Conservation (phyloP, 2,888 invertebrate genomes). For the Idaea biselata region DNA sequence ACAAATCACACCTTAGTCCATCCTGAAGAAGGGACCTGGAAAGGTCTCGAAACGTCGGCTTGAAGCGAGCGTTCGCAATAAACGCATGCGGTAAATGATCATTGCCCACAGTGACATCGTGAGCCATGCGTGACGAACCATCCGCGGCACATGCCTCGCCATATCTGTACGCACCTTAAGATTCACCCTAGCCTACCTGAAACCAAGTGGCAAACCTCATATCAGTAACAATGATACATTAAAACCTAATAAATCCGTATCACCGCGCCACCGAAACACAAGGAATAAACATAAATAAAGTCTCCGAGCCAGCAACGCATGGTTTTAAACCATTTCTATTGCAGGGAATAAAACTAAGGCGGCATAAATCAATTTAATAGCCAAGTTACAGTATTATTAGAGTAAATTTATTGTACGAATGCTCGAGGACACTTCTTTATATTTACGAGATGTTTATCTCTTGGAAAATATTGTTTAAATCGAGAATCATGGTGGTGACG, state of each 20-base stretch:
- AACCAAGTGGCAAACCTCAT: not conserved
- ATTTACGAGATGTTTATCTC: conserved; percentile 33
- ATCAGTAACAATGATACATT: not conserved
- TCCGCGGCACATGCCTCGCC: no score
- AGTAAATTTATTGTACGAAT: conserved; percentile 32
- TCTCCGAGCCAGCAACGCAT: not conserved
- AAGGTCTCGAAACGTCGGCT: no score
- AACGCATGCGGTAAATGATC: no score
- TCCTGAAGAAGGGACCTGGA: no score
- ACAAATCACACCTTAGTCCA: no score
- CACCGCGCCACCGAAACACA: not conserved
- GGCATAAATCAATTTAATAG: conserved; percentile 29
- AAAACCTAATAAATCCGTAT: not conserved
- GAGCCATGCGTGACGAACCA: no score
- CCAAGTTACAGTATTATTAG: conserved; percentile 31
- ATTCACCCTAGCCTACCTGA: no score
- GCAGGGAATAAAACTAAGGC: conserved; percentile 26
- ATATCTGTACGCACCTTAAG: no score
- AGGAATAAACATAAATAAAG: conserved; percentile 5
- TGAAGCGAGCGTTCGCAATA: no score
- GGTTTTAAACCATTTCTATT: conserved; percentile 23
- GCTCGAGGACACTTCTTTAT: conserved; percentile 31
- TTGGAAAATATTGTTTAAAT: conserved; percentile 27
- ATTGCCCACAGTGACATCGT: no score
- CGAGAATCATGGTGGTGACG: conserved; percentile 10